Percentiles rank a stretch among this genome's conserved stretches.
Evolutionary conservation across 1,140 invertebrate genomes (phyloP).

Genomic region (Hycleus cichorii): DNA sequence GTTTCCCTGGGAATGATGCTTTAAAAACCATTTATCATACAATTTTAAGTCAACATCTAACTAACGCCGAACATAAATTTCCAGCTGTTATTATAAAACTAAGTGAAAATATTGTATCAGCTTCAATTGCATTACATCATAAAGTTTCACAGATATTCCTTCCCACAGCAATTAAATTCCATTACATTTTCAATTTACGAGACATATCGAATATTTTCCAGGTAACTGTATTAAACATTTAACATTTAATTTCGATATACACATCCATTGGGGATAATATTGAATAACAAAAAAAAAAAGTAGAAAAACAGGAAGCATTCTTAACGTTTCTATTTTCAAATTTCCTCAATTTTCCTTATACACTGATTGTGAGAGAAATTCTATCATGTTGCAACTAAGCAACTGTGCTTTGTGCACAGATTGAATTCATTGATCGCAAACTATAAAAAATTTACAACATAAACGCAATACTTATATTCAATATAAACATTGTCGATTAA

Average conservation of each 20-base stretch:
- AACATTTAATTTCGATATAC: no score
- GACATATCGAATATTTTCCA: conserved; percentile 90
- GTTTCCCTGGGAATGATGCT: conserved; percentile 80
- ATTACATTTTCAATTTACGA: conserved; percentile 93
- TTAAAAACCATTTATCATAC: conserved; percentile 83
- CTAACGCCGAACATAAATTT: conserved; percentile 73
- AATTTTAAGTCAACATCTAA: conserved; percentile 80
- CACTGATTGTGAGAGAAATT: neutral
- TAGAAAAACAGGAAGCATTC: no score
- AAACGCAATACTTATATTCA: neutral
- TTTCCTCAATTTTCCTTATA: neutral
- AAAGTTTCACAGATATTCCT: conserved; percentile 80
- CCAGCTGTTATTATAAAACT: conserved; percentile 52
- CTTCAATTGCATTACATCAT: conserved; percentile 76
- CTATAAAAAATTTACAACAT: no score
- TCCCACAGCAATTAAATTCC: conserved; percentile 93
- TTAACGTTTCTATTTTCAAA: neutral
- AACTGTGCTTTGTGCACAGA: no score
- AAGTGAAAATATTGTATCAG: conserved; percentile 63
- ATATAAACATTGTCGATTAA: no score
- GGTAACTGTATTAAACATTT: conserved; percentile 42
- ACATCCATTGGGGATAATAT: no score
- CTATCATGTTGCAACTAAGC: no score
- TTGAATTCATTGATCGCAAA: no score
- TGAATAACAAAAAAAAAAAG: no score